Evolutionary conservation across 2,888 invertebrate species (phyloP), one percentile per base, ranked within the genome.

Genomic region (Pterobdella sp.): DNA sequence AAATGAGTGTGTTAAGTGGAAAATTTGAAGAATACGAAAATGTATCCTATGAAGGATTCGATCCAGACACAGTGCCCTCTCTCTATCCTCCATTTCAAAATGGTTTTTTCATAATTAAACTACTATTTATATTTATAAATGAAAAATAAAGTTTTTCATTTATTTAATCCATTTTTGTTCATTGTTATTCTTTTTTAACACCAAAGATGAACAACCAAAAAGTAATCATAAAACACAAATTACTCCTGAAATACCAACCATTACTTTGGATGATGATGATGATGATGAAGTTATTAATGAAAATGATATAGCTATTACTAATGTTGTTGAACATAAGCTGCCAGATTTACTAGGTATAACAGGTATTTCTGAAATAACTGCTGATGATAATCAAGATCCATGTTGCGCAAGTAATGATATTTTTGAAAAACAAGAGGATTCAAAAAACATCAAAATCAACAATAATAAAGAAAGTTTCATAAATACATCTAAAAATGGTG

Each of bases 281-380:
- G 60, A 56, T 3, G n/a, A 56, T 4, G 60, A 7, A 22, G 60
- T 56, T 4, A 26, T 26, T 3, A 56, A 56, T 22, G 60, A 56
- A 22, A 26, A 56, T 56, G 60, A 4, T 22, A 56, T 56, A 26
- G 60, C 10, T 14, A 7, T 56, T 22, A 18, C 60, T n/a, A 56
- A 56, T 56, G 60, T 56, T 56, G 60, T 56, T 26, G 60, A 56
- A 56, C 18, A 56, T 3, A 56, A 26, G 26, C 60, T 56, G 18
- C 60, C 60, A 56, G 60, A 56, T n/a, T 3, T 56, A 3, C 26
- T 56, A 56, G 60, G 60, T 4, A 26, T 56, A n/a, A 56, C 60
- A 56, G 60, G 60, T 18, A 56, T 56, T 18, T 56, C 60, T 22
- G 60, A 56, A 56, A 56, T 56, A 56, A 56, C 60, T 56, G 60